phyloP scores from a whole-genome alignment of 2,888 invertebrate genomes.

The Patella depressa region DNA sequence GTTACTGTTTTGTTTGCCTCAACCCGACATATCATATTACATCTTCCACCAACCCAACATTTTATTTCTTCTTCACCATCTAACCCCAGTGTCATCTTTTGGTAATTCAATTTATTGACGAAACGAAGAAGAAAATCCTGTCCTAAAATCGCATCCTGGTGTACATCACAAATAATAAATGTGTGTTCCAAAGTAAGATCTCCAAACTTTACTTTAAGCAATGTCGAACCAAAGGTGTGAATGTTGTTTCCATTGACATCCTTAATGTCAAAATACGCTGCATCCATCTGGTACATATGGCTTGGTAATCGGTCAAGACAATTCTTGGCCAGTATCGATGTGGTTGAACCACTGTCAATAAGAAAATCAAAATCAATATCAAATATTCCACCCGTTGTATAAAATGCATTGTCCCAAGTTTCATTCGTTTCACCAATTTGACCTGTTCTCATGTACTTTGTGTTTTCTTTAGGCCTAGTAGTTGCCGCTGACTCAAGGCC shows the following conservation, averaged over 20 bases:
- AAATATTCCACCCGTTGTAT: not conserved
- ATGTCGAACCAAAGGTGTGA: not conserved
- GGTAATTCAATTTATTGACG: constrained; percentile 6
- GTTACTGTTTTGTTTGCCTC: constrained; percentile 10
- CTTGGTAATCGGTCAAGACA: not conserved
- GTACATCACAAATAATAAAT: constrained; percentile 24
- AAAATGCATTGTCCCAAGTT: constrained; percentile 25
- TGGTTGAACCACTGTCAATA: constrained; percentile 20
- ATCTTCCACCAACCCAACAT: constrained; percentile 10
- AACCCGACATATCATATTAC: constrained; percentile 15
- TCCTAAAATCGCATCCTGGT: constrained; percentile 23
- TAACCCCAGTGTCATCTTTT: not conserved
- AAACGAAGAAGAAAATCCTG: constrained; percentile 29
- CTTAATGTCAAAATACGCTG: not conserved
- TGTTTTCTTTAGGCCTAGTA: constrained; percentile 7
- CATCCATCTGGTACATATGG: too few species aligned
- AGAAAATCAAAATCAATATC: constrained; percentile 6
- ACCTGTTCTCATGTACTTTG: constrained; percentile 2
- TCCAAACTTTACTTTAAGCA: not conserved
- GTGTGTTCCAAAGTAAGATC: not conserved
- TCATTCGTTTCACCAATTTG: not conserved
- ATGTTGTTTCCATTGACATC: not conserved
- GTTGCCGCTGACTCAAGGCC: constrained; percentile 21
- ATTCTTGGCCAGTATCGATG: constrained; percentile 12
- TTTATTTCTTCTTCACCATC: constrained; percentile 15